These are phyloP conservation scores for Meriones unguiculatus DNA, from an alignment of 2,113 vertebrate species.

Conservation along the genomic window DNA sequence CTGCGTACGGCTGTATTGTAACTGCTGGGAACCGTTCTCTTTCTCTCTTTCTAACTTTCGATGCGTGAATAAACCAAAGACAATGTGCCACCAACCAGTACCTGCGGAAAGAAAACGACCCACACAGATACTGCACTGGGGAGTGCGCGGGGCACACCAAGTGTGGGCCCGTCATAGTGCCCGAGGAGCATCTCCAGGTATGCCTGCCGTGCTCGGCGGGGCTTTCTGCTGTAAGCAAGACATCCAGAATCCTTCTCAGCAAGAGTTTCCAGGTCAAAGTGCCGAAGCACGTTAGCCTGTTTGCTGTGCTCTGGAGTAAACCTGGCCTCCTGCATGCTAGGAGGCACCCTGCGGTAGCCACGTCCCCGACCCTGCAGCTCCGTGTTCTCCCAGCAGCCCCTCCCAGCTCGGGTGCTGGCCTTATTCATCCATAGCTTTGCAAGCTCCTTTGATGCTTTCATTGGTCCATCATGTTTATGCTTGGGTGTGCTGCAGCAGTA, in stretches of 20 bases:
- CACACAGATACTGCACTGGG: conserved; percentile 95
- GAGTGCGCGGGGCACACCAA: conserved; percentile 93
- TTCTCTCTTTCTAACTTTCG: conserved; percentile 37
- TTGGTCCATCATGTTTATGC: not conserved
- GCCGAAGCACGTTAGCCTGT: not conserved
- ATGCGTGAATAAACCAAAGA: conserved; percentile 85
- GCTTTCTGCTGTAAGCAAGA: not conserved
- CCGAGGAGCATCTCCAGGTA: conserved; percentile 97
- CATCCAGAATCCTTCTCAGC: not conserved
- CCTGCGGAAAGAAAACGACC: conserved; percentile 94
- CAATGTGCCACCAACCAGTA: conserved; percentile 97
- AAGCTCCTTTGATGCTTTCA: not conserved
- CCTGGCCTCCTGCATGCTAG: not conserved
- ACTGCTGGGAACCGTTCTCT: conserved; percentile 38
- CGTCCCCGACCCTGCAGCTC: not conserved
- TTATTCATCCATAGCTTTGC: conserved; percentile 21
- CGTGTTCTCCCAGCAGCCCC: not conserved
- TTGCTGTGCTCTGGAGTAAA: not conserved
- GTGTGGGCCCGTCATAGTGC: conserved; percentile 96
- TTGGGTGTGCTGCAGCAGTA: not conserved
- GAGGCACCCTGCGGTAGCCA: not conserved
- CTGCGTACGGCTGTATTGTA: not conserved
- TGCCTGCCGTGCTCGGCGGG: not conserved
- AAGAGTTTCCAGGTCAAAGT: not conserved
- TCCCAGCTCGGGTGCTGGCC: not conserved